A percentile compares a stretch with the other conserved stretches of the same genome.
Evolutionary conservation across 2,797 vertebrate genomes (phyloP).

Genomic region (Pogonophryne albipinna): DNA sequence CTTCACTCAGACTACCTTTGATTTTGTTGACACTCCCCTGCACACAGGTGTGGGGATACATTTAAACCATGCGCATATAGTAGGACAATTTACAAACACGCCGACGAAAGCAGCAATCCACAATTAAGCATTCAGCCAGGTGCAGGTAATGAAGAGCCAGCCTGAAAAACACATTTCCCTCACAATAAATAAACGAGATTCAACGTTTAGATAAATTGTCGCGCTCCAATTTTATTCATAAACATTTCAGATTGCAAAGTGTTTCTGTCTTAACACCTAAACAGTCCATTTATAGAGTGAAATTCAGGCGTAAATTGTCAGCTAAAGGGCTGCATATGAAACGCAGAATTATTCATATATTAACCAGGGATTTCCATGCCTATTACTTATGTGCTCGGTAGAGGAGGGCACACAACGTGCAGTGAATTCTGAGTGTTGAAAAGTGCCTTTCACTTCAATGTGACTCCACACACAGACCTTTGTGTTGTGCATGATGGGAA

Average conservation of each 20-base stretch:
- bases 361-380: constrained; percentile 54
- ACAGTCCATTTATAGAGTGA: constrained; percentile 49
- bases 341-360: constrained; percentile 54
- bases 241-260: constrained; percentile 24
- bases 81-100: constrained; percentile 33
- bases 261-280: constrained; percentile 28
- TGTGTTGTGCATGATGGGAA: constrained; percentile 2
- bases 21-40: constrained; percentile 62
- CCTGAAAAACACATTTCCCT: constrained; percentile 25
- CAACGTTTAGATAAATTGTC: constrained; percentile 46
- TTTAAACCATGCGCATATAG: constrained; percentile 29
- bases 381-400: constrained; percentile 38
- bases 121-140: constrained; percentile 24
- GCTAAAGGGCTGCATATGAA: constrained; percentile 39
- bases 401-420: constrained; percentile 40
- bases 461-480: not conserved
- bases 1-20: constrained; percentile 54
- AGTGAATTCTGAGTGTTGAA: constrained; percentile 33
- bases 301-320: constrained; percentile 46
- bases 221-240: constrained; percentile 35
- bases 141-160: constrained; percentile 12
- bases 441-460: constrained; percentile 15
- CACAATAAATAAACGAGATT: constrained; percentile 43
- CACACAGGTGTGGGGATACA: constrained; percentile 51
- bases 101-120: constrained; percentile 1